Evolutionary conservation across 2,888 invertebrate species (phyloP), one percentile per base, ranked within the genome.

Genomic region (Drosophila lutescens): DNA sequence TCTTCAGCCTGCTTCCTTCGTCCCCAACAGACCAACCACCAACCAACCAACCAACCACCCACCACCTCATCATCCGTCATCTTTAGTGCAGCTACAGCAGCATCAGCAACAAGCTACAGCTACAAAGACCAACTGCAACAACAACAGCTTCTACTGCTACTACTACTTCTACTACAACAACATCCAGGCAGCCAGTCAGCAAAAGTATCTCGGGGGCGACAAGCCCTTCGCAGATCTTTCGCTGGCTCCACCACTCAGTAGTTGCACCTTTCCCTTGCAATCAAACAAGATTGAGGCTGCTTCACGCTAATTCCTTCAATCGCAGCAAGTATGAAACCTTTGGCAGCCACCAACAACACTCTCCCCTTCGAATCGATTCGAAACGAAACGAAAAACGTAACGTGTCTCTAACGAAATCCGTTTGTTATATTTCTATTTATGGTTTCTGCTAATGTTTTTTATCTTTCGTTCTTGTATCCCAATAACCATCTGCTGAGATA

Each of bases 61-160:
- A 67, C 59, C 74, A 68, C 54, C 70, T 61, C 62, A 60, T 55
- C 69, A 55, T 51, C 50, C 58, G 59, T 59, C 68, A 74, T 73
- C 73, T 63, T 26, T 57, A 72, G 56, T 47, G 53, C 70, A 70
- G 71, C 70, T 40, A 68, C 69, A 69, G 59, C 69, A 69, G 59
- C 69, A 70, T 60, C 70, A 70, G 41, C 65, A 56, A 58, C 44
- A 49, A 55, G 65, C 53, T 55, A 41, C 56, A 72, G 57, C 60
- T 55, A 60, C 56, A 63, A 55, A 46, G 50, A 59, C 40, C 61
- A 54, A 54, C 56, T 26, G 17, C 44, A 58, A 15, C 67, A 58
- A n/a, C 67, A 58, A 50, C 34, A 54, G 50, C 70, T 44, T 51
- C 71, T 56, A 51, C 65, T 44, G 23, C 43, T 44, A 13, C 44